phyloP scores from a whole-genome alignment of 2,797 vertebrate species.

The Platyrinchus mystaceus region DNA sequence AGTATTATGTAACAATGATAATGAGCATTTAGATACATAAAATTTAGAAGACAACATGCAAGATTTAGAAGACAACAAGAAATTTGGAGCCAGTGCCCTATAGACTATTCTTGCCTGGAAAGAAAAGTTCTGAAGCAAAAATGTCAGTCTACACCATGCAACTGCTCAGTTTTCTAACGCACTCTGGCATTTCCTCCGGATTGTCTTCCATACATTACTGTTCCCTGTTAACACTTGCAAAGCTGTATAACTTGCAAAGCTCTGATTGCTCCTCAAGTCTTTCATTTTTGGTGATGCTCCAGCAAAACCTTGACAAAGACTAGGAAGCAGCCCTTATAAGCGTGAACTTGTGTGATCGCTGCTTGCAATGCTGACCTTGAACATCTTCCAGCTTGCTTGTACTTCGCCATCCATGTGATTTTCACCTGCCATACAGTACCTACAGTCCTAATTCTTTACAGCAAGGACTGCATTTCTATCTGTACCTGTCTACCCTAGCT shows the following conservation, averaged over 20 bases:
- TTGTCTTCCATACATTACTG: background rate
- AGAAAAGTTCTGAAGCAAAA: background rate
- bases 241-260: background rate
- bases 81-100: background rate
- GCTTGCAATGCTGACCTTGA: fast-evolving
- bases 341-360: background rate
- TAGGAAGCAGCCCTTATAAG: background rate
- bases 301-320: background rate
- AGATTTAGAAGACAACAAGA: background rate
- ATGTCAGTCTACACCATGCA: background rate
- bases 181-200: background rate
- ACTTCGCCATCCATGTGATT: background rate
- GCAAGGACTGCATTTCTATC: background rate
- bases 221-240: background rate
- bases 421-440: background rate
- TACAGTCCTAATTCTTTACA: background rate
- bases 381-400: background rate
- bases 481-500: background rate
- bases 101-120: background rate
- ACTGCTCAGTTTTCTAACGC: background rate
- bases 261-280: background rate
- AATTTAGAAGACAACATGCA: background rate
- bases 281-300: background rate
- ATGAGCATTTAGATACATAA: background rate
- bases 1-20: background rate